Conservation (phyloP, 1,140 invertebrate species). For the Heliconius hewitsoni region DNA sequence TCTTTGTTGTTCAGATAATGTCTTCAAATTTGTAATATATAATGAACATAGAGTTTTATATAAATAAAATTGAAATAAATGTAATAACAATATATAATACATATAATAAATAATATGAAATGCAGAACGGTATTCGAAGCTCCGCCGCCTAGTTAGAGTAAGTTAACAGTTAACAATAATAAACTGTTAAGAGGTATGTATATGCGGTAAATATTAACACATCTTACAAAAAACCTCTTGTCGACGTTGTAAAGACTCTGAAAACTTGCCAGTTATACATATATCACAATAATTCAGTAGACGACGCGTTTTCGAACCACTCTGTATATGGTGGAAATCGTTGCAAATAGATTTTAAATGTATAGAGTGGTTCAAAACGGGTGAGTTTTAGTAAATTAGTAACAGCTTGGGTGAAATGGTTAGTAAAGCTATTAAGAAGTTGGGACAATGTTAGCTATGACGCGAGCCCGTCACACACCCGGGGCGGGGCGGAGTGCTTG, state of each 20-base stretch:
- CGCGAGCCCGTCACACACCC: no score
- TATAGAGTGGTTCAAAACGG: conserved; percentile 11
- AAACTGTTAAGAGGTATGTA: conserved; percentile 68
- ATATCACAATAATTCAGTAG: conserved; percentile 73
- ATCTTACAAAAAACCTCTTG: conserved; percentile 65
- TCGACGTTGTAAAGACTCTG: conserved; percentile 73
- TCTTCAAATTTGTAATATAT: not conserved
- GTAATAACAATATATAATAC: not conserved
- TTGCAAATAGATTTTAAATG: not conserved
- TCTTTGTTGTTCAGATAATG: no score
- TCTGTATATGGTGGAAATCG: not conserved
- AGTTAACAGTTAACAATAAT: conserved; percentile 78
- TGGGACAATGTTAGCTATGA: conserved; percentile 7
- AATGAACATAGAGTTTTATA: not conserved
- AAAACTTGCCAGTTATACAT: conserved; percentile 62
- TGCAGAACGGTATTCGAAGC: conserved; percentile 25
- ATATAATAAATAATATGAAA: not conserved
- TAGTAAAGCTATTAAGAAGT: conserved; percentile 13
- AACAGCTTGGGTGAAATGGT: conserved; percentile 16
- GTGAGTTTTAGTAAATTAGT: conserved; percentile 23
- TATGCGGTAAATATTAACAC: conserved; percentile 72
- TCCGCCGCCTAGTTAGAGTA: conserved; percentile 45
- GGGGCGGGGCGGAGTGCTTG: no score
- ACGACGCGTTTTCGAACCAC: conserved; percentile 10
- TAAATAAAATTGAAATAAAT: not conserved